These are phyloP conservation scores for Ochotona curzoniae DNA, from an alignment of 2,113 vertebrate genomes.

Conservation along the genomic window DNA sequence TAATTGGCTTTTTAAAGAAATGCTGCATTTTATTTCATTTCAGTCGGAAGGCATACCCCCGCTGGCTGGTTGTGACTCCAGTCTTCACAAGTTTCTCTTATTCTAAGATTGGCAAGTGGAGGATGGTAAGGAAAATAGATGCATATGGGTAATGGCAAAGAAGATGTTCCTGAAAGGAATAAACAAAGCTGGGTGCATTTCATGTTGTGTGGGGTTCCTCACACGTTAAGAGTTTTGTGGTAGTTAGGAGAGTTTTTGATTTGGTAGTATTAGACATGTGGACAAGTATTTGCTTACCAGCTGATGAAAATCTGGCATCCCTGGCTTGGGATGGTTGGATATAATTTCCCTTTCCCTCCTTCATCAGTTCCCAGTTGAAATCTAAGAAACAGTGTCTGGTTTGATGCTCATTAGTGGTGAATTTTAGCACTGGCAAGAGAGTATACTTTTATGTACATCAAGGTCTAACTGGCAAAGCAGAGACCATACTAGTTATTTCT, in stretches of 20 bases:
- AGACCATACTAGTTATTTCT: constrained; percentile 20
- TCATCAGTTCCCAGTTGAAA: neutral
- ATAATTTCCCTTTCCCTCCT: neutral
- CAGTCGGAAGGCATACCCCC: constrained; percentile 56
- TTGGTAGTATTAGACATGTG: neutral
- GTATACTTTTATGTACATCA: neutral
- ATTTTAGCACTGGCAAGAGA: constrained; percentile 11
- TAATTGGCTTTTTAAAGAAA: constrained; percentile 78
- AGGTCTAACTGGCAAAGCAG: neutral
- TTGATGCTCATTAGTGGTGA: neutral
- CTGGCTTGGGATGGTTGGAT: neutral
- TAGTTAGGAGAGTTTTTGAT: neutral
- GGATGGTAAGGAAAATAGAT: neutral
- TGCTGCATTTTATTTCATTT: constrained; percentile 73
- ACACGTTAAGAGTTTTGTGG: neutral
- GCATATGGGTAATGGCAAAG: neutral
- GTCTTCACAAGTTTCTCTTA: constrained; percentile 44
- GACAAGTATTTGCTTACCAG: neutral
- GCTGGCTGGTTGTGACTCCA: constrained; percentile 44
- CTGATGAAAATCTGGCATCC: neutral
- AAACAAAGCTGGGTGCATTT: neutral
- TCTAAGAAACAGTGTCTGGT: neutral
- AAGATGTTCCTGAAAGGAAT: neutral
- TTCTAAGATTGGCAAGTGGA: constrained; percentile 36
- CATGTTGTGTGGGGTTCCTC: neutral